A percentile compares a stretch with the other conserved stretches of the same genome.
phyloP scores from a whole-genome alignment of 2,888 invertebrate genomes.

The Bellardia pandia region DNA sequence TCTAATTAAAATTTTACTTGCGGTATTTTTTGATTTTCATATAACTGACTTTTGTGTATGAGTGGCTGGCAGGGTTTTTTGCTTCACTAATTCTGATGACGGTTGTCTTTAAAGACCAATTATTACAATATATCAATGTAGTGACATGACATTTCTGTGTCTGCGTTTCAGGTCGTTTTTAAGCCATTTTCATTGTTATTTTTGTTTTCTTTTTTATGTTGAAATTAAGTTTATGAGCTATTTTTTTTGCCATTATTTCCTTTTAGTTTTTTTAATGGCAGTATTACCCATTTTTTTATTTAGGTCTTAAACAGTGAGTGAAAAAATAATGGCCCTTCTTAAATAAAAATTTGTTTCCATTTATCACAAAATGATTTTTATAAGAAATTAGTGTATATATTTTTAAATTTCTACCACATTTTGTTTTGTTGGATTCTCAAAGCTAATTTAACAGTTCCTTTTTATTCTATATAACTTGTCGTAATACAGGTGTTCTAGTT shows the following conservation, averaged over 20 bases:
- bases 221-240: not conserved
- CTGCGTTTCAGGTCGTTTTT: slow-evolving; percentile 12
- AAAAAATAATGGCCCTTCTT: not conserved
- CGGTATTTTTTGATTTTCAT: slow-evolving; percentile 42
- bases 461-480: no score
- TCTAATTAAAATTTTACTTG: slow-evolving; percentile 71
- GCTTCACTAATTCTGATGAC: not conserved
- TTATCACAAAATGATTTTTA: no score
- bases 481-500: no score
- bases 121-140: slow-evolving; percentile 15
- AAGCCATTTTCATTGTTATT: slow-evolving; percentile 27
- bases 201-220: not conserved
- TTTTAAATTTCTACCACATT: no score
- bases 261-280: not conserved
- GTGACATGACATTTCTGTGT: slow-evolving; percentile 25
- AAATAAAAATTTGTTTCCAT: not conserved
- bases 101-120: no score
- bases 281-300: not conserved
- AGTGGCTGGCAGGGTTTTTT: not conserved
- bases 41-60: slow-evolving; percentile 4
- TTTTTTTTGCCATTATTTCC: not conserved
- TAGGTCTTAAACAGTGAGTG: not conserved
- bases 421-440: no score
- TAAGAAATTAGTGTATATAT: no score
- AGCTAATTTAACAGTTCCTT: no score